Evolutionary conservation across 2,888 invertebrate species (phyloP), one percentile per base, ranked within the genome.

Genomic region (Chironomus riparius): DNA sequence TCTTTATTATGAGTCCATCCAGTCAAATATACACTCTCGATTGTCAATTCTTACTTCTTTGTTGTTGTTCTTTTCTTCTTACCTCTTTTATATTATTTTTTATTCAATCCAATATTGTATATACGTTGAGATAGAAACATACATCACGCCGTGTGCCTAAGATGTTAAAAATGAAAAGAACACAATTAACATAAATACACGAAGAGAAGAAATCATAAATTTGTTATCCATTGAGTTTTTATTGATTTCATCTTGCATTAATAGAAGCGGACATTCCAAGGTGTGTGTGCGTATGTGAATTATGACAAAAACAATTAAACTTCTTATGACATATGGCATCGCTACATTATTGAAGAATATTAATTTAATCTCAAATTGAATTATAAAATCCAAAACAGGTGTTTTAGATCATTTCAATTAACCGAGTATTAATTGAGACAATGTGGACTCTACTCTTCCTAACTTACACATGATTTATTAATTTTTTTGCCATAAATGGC

Each of bases 151-250:
- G 47, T 74, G 61, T 70, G 70, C 47, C 47, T 13, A 48, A 24
- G 73, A 47, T 73, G 73, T 62, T 62, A 38, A 38, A n/a, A 38
- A 38, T 38, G 38, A 38, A 38, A 38, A 38, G 38, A 38, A 28
- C 47, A 74, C 74, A 65, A 74, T 74, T 68, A 74, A 74, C 74
- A 74, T 74, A 74, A 74, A 68, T 68, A 38, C 38, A 38, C n/a
- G 68, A 47, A 28, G 68, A 28, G 68, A 47, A 28, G 22, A 13
- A 62, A 73, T 73, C 72, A 62, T 73, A 62, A 73, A 73, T 73
- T 73, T 73, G 71, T 73, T 73, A 61, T 62, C 15, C 65, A 65
- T 62, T 62, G 72, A 65, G 65, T 62, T 56, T 73, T 73, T 38
- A 73, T 73, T 73, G 61, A 47, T 62, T 73, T 24, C n/a, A 38